These are phyloP conservation scores for Drosophila atripex DNA, from an alignment of 2,888 invertebrate genomes.

Conservation along the genomic window DNA sequence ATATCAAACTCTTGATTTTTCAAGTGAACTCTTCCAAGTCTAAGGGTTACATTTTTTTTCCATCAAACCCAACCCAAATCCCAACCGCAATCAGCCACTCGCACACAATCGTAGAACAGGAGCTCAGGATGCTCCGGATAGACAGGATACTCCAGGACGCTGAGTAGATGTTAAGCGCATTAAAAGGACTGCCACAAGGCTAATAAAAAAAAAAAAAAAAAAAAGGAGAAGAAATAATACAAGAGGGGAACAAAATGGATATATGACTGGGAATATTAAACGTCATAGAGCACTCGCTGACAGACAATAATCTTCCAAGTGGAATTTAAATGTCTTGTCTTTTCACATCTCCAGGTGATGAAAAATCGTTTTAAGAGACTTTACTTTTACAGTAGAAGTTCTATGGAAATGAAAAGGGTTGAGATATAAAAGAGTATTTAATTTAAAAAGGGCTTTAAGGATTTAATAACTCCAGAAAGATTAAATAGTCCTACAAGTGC, in stretches of 20 bases:
- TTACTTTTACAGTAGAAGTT: background rate
- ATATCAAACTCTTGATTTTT: background rate
- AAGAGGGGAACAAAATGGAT: background rate
- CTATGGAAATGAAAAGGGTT: background rate
- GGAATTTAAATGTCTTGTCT: conserved; percentile 11
- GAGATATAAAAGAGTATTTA: background rate
- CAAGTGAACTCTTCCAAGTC: background rate
- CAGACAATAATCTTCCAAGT: conserved; percentile 21
- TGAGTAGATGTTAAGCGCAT: conserved; percentile 49
- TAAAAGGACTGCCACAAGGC: conserved; percentile 43
- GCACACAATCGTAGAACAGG: conserved; percentile 27
- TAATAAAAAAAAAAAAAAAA: conserved; percentile 5
- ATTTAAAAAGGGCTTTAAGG: background rate
- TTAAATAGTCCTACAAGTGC: background rate
- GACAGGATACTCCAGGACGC: conserved; percentile 17
- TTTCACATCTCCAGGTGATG: conserved; percentile 2
- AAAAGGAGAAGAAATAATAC: background rate
- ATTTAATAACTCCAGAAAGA: too few relatives aligned
- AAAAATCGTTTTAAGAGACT: conserved; percentile 3
- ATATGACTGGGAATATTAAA: conserved; percentile 17
- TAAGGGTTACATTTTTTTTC: conserved; percentile 16
- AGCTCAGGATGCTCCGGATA: conserved; percentile 33
- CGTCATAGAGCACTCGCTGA: conserved; percentile 25
- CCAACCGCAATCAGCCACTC: conserved; percentile 15
- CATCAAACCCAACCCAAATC: conserved; percentile 6